Evolutionary conservation across 2,113 vertebrate genomes (phyloP), one percentile per base, ranked within the genome.

Genomic region (Proterorhinus semilunaris): DNA sequence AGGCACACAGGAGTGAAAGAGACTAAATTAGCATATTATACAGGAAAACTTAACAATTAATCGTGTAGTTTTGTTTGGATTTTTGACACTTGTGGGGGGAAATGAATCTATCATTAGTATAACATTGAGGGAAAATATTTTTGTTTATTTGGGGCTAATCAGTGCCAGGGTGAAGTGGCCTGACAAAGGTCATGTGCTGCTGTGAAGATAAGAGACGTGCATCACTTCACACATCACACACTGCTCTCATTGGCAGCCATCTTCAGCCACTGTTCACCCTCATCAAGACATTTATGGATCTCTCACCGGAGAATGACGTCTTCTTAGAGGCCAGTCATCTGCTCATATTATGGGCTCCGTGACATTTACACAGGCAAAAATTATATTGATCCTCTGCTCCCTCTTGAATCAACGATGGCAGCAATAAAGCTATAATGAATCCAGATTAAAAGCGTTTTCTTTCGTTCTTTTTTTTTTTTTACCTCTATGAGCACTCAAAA

Each of bases 1-100:
- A 76, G 80, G 84, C 92, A 91, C 91, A 89, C 84, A 86, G 71
- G 65, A 62, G 59, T 15, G 54, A 59, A 52, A 66, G 68, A 17
- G 21, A 21, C 11, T 36, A 36, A 36, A 36, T 36, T 4, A 2
- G 27, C 27, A 36, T 36, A 36, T 36, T 36, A 36, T 36, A 5
- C 27, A 36, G 27, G 27, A 36, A 36, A 36, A 36, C 4, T 36
- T 3, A 36, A 36, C 2, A 36, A 36, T 36, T 1, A 5, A 36
- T 36, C 4, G 27, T 36, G 27, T 36, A 36, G 27, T 36, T 36
- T 36, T 36, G 27, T 36, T 21, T 21, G 21, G 21, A 21, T 21
- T 21, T 36, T 36, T 36, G 27, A 36, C 0, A 36, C 27, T 36
- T 36, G 2, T 36, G 27, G 27, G 27, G 27, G 27, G 27, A 36